Evolutionary conservation across 2,888 invertebrate species (phyloP), one percentile per base, ranked within the genome.

Genomic region (Phyllotreta striolata): DNA sequence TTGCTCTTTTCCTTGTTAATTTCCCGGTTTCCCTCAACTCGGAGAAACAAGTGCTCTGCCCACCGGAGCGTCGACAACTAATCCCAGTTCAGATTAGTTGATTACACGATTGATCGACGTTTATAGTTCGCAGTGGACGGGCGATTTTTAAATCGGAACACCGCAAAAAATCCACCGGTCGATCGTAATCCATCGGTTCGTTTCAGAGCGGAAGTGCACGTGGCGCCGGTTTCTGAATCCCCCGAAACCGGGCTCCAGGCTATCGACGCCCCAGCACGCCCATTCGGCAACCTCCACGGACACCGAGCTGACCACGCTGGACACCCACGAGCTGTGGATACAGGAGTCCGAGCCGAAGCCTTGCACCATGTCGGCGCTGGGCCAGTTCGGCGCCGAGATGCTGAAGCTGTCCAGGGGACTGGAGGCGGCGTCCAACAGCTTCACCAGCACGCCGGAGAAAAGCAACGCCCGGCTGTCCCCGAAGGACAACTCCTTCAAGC

Each of bases 301-400:
- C 76, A 93, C 93, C 1, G 93, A 93, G 79, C 85, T 93, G 38
- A 92, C 93, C 44, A 91, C 91, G 0, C 84, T 93, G 69, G 93
- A 93, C 77, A 91, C 91, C 9, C 91, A 92, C 77, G 93, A 93
- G 69, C 85, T 93, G 2, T 93, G 93, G 93, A 84, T 93, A 41
- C 82, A 82, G 69, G 86, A 86, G 70, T 76, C 79, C 8, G 91
- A 92, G 77, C 90, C 91, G 41, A 89, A 91, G 66, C 91, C 92
- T 35, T 91, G 90, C 73, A 91, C 92, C 69, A 91, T 93, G 89
- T 90, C 92, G 37, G 93, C 93, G 63, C 84, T 93, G 76, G 92
- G 92, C 80, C 91, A 91, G 78, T 93, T 93, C 79, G 93, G 93
- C 59, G 91, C 92, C 40, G 92, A 93, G 85, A 92, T 93, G 92